A percentile compares a stretch with the other conserved stretches of the same genome.
Conservation (phyloP, 2,797 vertebrate genomes). For the Enteromius fasciolatus region DNA sequence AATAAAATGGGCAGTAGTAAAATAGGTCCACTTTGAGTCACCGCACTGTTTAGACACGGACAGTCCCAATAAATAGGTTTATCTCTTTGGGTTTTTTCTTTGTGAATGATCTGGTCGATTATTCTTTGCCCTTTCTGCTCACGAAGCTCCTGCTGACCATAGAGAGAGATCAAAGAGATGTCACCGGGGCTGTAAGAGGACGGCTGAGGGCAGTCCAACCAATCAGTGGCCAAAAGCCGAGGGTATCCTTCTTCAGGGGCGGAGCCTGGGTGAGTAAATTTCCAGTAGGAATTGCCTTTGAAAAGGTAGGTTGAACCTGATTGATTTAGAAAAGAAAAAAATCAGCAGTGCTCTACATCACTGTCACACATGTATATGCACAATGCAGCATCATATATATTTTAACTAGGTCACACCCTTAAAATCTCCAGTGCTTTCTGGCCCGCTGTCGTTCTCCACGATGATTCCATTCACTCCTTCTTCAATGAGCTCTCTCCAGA, state of each 20-base stretch:
- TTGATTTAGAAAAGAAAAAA: conserved; percentile 1
- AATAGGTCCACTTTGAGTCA: neutral
- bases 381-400: neutral
- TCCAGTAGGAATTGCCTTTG: conserved; percentile 77
- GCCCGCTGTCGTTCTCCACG: conserved; percentile 66
- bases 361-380: neutral
- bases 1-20: conserved; percentile 37
- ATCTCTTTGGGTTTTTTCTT: conserved; percentile 51
- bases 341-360: neutral
- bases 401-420: conserved; percentile 1
- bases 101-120: conserved; percentile 47
- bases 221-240: conserved; percentile 72
- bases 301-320: conserved; percentile 75
- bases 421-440: neutral
- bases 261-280: conserved; percentile 70
- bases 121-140: conserved; percentile 55
- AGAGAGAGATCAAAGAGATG: conserved; percentile 60
- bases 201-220: conserved; percentile 73
- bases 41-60: conserved; percentile 65
- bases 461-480: conserved; percentile 74
- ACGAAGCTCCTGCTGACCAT: conserved; percentile 65
- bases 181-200: conserved; percentile 55
- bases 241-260: conserved; percentile 71
- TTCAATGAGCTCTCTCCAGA: conserved; percentile 70
- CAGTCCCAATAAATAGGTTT: conserved; percentile 61